Conservation (phyloP, 2,113 vertebrate species). For the Piprites chloris region DNA sequence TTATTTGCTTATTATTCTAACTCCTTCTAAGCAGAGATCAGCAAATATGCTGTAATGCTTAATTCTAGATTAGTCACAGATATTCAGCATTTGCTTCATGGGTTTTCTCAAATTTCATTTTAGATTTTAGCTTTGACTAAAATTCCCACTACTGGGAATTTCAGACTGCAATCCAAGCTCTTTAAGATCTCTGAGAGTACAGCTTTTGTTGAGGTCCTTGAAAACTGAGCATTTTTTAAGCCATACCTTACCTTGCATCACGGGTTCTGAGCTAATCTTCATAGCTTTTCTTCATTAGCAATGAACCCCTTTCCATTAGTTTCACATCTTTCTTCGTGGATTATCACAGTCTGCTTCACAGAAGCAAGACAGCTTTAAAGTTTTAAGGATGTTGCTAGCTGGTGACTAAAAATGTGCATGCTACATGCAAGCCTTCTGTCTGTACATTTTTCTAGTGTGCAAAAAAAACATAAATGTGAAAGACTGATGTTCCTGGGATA, state of each 20-base stretch:
- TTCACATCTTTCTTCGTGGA: background rate
- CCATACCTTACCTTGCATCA: background rate
- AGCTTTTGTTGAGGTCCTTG: background rate
- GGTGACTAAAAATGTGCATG: background rate
- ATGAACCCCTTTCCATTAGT: background rate
- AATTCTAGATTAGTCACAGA: background rate
- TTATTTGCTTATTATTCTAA: background rate
- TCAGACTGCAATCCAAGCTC: background rate
- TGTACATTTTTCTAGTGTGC: background rate
- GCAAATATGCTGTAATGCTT: background rate
- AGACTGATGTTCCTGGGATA: background rate
- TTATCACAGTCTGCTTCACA: background rate
- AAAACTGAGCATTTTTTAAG: background rate
- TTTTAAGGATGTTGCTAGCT: background rate
- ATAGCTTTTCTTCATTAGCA: background rate
- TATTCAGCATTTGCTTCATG: background rate
- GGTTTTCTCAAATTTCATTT: background rate
- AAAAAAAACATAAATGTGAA: rapidly evolving
- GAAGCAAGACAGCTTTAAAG: background rate
- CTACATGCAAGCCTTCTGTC: background rate
- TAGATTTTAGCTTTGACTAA: background rate
- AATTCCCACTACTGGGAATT: background rate
- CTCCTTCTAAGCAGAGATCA: background rate
- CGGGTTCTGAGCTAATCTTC: background rate
- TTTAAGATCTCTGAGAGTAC: background rate